Evolutionary conservation across 2,888 invertebrate species (phyloP).

Genomic region (Ophion slaviceki): DNA sequence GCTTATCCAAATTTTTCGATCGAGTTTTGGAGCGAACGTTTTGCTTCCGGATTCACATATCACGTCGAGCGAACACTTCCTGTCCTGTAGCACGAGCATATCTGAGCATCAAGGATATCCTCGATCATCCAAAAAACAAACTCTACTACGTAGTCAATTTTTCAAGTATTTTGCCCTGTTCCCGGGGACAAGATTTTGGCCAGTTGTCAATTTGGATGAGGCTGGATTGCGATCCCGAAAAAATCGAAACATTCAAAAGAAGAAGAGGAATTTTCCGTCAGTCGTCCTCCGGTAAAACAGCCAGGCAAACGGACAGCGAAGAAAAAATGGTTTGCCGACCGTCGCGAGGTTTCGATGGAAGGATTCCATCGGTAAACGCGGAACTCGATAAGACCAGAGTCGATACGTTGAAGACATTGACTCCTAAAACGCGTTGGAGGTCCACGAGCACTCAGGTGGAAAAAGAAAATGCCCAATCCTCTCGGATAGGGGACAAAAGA

Average conservation of each 20-base stretch:
- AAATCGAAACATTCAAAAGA: slow-evolving; percentile 72
- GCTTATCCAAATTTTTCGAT: slow-evolving; percentile 74
- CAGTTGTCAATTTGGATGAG: slow-evolving; percentile 77
- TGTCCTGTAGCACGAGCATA: slow-evolving; percentile 72
- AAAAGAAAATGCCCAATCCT: not conserved
- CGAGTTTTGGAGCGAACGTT: slow-evolving; percentile 70
- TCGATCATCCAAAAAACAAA: slow-evolving; percentile 79
- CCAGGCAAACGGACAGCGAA: not conserved
- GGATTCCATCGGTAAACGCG: not conserved
- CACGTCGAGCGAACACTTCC: slow-evolving; percentile 60
- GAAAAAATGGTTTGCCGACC: not conserved
- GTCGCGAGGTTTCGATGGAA: not conserved
- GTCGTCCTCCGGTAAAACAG: not conserved
- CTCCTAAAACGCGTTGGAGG: not conserved
- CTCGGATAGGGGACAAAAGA: not conserved
- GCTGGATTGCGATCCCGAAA: slow-evolving; percentile 75
- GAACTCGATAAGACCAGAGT: not conserved
- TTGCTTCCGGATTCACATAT: slow-evolving; percentile 72
- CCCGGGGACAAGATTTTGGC: slow-evolving; percentile 71
- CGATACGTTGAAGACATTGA: not conserved
- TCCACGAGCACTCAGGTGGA: not conserved
- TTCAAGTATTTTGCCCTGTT: slow-evolving; percentile 68
- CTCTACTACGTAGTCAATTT: slow-evolving; percentile 75
- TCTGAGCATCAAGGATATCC: slow-evolving; percentile 75
- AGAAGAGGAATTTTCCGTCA: slow-evolving; percentile 43